Evolutionary conservation across 1,140 invertebrate genomes (phyloP), one percentile per base, ranked within the genome.

Genomic region (Chionoecetes opilio): DNA sequence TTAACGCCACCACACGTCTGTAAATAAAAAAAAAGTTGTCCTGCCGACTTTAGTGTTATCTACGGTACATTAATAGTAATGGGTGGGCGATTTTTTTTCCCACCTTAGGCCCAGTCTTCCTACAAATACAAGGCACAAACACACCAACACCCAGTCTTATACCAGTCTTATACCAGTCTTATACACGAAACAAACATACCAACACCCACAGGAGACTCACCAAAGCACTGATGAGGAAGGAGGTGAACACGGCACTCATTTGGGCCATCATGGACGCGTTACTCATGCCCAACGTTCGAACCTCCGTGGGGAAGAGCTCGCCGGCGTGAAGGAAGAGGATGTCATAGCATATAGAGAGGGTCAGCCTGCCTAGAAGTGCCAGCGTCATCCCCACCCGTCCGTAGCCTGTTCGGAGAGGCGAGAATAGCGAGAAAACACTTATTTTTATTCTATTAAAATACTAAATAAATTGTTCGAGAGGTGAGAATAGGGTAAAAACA

Each of bases 281-380:
- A 0, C 99, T 99, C 91, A 99, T 97, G 0, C 98, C 99, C 0
- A 98, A 98, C 96, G 98, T 98, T 93, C 98, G 97, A 53, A 99
- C 98, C 8, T 98, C 98, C 0, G 98, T 99, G 0, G 98, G 98
- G 96, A 98, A 99, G 96, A 98, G 98, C 97, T 99, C 98, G 2
- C 98, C 98, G 5, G 98, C 98, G 96, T 98, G 98, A 53, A 99
- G 97, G 96, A 98, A 99, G 46, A 99, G 98, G 0, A 98, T 98
- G 53, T 98, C 98, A 96, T 98, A 99, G 5, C 98, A 98, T 0
- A 98, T 98, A 0, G 98, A 98, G 89, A 99, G 98, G 14, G 98
- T 98, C 96, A 99, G 97, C 97, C 99, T 99, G 14, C 98, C 98
- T 84, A 98, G 97, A 98, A 99, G 98, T 8, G 98, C 98, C 84